phyloP scores from a whole-genome alignment of 2,113 vertebrate species.

The Sterna hirundo region DNA sequence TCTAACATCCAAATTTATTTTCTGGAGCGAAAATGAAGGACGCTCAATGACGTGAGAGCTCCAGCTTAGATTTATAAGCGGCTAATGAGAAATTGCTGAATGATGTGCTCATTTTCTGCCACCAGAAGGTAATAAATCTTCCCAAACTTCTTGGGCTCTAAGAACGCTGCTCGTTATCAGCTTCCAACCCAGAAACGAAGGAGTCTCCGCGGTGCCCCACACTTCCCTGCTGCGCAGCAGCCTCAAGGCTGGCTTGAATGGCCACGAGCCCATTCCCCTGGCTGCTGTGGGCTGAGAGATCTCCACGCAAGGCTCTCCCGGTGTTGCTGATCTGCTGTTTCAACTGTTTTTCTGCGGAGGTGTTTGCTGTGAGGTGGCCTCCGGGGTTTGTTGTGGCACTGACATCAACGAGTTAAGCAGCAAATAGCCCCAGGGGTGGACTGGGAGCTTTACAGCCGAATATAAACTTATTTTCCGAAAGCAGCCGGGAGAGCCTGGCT shows the following conservation, averaged over 20 bases:
- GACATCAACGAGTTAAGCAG: background rate
- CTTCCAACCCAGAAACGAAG: background rate
- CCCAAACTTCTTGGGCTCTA: fast-evolving
- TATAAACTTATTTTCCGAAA: background rate
- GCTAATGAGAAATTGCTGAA: background rate
- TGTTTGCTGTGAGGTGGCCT: background rate
- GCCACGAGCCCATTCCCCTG: background rate
- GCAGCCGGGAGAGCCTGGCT: background rate
- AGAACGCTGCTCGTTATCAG: fast-evolving
- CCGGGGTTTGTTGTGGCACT: background rate
- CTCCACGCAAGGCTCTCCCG: fast-evolving
- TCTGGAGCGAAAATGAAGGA: background rate
- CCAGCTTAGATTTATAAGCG: background rate
- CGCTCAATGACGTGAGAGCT: background rate
- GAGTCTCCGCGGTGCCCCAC: background rate
- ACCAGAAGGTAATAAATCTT: background rate
- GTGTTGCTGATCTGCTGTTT: background rate
- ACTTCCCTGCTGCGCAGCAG: fast-evolving
- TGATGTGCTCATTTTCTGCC: background rate
- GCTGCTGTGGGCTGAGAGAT: background rate
- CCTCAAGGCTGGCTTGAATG: background rate
- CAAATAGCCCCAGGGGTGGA: background rate
- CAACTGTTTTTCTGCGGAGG: fast-evolving
- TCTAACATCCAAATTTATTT: background rate
- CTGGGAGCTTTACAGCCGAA: background rate